A percentile compares a stretch with the other conserved stretches of the same genome.
Evolutionary conservation across 2,797 vertebrate species (phyloP).

Genomic region (Lepilemur ruficaudatus): DNA sequence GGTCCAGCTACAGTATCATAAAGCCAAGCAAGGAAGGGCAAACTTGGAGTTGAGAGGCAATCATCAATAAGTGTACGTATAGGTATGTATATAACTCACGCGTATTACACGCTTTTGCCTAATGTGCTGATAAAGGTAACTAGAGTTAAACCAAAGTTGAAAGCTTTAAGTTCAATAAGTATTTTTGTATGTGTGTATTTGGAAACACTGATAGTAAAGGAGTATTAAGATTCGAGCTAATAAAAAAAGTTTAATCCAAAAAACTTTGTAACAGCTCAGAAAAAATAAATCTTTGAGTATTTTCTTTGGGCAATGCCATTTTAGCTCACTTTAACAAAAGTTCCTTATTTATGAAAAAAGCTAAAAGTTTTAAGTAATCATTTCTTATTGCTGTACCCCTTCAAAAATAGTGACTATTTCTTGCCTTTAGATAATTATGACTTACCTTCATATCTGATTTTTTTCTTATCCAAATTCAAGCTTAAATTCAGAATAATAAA

Average conservation of each 20-base stretch:
- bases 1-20: background rate
- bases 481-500: background rate
- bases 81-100: background rate
- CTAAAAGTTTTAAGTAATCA: background rate
- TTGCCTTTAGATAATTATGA: background rate
- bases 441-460: background rate
- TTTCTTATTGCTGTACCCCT: background rate
- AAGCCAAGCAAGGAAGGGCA: background rate
- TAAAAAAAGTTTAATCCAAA: background rate
- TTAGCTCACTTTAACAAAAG: background rate
- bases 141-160: background rate
- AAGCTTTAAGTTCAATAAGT: background rate
- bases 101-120: background rate
- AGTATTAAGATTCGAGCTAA: background rate
- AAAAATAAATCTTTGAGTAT: background rate
- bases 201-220: background rate
- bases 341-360: background rate
- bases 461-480: background rate
- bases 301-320: background rate
- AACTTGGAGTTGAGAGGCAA: background rate
- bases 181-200: background rate
- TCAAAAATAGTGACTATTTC: background rate
- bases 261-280: background rate
- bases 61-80: background rate
- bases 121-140: background rate